Conservation (phyloP, 2,113 vertebrate species). For the Tupaia chinensis region DNA sequence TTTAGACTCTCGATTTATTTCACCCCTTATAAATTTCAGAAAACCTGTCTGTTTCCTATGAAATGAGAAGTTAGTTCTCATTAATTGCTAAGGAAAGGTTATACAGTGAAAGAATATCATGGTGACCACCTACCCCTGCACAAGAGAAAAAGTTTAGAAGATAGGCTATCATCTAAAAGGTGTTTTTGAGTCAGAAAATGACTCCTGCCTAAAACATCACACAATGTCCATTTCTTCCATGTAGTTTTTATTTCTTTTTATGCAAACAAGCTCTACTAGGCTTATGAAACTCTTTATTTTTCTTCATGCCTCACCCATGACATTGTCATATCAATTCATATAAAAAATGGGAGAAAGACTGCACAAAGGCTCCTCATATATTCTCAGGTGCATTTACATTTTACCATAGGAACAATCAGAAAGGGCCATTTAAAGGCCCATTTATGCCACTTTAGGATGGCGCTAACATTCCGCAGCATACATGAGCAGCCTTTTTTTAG, state of each 20-base stretch:
- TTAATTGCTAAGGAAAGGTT: constrained; percentile 41
- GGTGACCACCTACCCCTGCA: neutral
- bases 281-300: constrained; percentile 58
- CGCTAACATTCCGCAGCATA: neutral
- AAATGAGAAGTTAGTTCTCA: constrained; percentile 40
- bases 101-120: constrained; percentile 27
- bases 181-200: constrained; percentile 38
- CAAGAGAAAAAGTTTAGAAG: neutral
- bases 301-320: constrained; percentile 55
- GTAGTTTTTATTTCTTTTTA: constrained; percentile 50
- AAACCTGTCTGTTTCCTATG: constrained; percentile 20
- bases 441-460: constrained; percentile 28
- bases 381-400: constrained; percentile 49
- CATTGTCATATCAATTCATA: constrained; percentile 63
- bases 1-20: constrained; percentile 45
- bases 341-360: neutral
- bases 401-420: constrained; percentile 63
- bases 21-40: constrained; percentile 35
- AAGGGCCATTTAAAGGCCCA: constrained; percentile 49
- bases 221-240: constrained; percentile 22
- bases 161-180: neutral
- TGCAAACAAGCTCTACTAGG: constrained; percentile 45
- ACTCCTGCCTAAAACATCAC: neutral
- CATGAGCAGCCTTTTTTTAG: constrained; percentile 30
- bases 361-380: neutral